Conservation (phyloP, 2,888 invertebrate species). For the Drosophila prostipennis region DNA sequence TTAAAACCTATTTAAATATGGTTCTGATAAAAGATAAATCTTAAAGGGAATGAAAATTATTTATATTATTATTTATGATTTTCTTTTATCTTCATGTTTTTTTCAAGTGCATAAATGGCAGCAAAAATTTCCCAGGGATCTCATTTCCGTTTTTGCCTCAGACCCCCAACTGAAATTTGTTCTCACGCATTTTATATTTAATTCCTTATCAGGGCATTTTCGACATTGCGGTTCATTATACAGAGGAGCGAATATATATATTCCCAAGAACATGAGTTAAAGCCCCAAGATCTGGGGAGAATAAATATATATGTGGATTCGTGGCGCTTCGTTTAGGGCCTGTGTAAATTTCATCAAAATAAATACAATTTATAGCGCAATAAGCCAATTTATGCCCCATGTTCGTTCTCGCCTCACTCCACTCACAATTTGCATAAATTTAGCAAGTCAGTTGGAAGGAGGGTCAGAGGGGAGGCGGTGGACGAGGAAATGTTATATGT, state of each 20-base stretch:
- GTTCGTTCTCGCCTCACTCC: constrained; percentile 50
- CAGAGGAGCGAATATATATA: constrained; percentile 18
- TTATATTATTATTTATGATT: no score
- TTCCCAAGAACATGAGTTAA: constrained; percentile 9
- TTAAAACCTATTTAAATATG: no score
- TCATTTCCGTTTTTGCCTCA: constrained; percentile 41
- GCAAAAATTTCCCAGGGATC: constrained; percentile 30
- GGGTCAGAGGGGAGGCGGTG: constrained; percentile 2
- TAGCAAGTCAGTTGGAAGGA: constrained; percentile 19
- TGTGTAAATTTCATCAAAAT: constrained; percentile 80
- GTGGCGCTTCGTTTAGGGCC: constrained; percentile 40
- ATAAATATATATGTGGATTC: constrained; percentile 18
- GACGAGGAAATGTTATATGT: constrained; percentile 62
- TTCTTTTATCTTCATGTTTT: neutral
- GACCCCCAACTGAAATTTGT: constrained; percentile 7
- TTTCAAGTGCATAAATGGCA: constrained; percentile 4
- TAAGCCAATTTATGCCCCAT: constrained; percentile 77
- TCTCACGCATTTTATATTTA: constrained; percentile 63
- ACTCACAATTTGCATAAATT: constrained; percentile 77
- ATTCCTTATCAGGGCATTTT: constrained; percentile 56
- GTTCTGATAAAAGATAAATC: no score
- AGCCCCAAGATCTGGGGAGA: constrained; percentile 26
- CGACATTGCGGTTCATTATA: constrained; percentile 65
- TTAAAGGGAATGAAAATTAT: no score
- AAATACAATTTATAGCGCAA: constrained; percentile 81